Evolutionary conservation across 2,797 vertebrate species (phyloP), one percentile per base, ranked within the genome.

Genomic region (Cryptoblepharus egeriae): DNA sequence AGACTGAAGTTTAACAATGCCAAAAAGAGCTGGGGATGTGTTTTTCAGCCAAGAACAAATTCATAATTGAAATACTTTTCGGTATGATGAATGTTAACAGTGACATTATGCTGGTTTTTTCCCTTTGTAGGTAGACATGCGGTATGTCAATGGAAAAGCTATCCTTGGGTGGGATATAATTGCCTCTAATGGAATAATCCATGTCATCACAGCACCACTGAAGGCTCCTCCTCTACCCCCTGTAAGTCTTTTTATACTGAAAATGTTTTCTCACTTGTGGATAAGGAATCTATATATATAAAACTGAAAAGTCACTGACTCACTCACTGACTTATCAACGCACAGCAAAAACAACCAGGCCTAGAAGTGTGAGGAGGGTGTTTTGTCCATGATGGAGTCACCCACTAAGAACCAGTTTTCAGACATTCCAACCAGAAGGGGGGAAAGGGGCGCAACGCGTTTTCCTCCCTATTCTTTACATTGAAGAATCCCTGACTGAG

Each of bases 151-250:
- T 8, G 86, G 96, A 80, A 97, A 96, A 65, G 96, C 96, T 64
- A 93, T 99, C 86, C 88, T 96, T 0, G 90, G 94, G 69, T 95
- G 97, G 26, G 95, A 99, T 90, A 95, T 98, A 87, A 84, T 95
- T 26, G 97, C 98, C 67, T 97, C 97, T 82, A 99, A 99, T 0
- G 98, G 98, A 55, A 92, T 99, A 84, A 98, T 99, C 87, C 98
- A 99, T 2, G 84, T 98, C 5, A 97, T 99, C 39, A 96, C 97
- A 84, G 94, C 95, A 26, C 96, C 98, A 20, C 89, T 99, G 74
- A 95, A 94, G 88, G 97, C 98, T 18, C 98, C 97, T 6, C 95
- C 95, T 0, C 71, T 58, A 61, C 91, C 92, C 6, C 37, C 75
- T 87, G 97, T 97, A 84, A 96, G 96, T 95, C 88, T 61, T 72